Base-by-base conservation (phyloP, 1,140 invertebrate genomes). In the Dufourea novaeangliae region DNA sequence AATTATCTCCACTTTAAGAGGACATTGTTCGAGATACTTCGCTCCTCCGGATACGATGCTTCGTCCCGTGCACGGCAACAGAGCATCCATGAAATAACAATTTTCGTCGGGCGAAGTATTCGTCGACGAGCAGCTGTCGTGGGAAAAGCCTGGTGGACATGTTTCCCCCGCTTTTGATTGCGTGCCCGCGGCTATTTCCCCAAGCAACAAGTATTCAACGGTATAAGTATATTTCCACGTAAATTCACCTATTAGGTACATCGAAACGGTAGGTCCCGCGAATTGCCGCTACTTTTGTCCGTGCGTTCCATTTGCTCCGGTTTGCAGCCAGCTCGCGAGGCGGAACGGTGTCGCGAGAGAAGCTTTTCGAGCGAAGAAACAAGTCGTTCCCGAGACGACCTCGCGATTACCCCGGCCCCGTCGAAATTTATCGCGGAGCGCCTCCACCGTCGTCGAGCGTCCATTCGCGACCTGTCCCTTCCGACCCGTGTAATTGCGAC, bases 401-500 rank as follows among this genome's bases (percentile, higher is more conserved):
- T 8, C 50, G 3, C 27, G 54, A 34, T 59, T 34, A 20, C 56
- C n/a, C n/a, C n/a, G n/a, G 29, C 29, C 2, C 17, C 14, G 17
- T 34, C 29, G 17, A 20, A 59, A 59, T 34, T 59, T 20, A 32
- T 59, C 56, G 56, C 6, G 2, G 4, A 22, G n/a, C 50, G 5
- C n/a, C n/a, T 8, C n/a, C n/a, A n/a, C n/a, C n/a, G n/a, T n/a
- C n/a, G n/a, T n/a, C n/a, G n/a, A n/a, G n/a, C 20, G 62, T 29
- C 17, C 41, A 8, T 25, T 8, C 4, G 22, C 17, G 17, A 17
- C 63, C 11, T 7, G 3, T 17, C 20, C n/a, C 41, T 50, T 50
- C 6, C 11, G 39, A 25, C 34, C 12, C 27, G 20, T 37, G 68
- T 70, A 70, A 70, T 70, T 70, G 34, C 39, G 54, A 56, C 39